These are phyloP conservation scores for Euproctis similis DNA, from an alignment of 2,888 invertebrate genomes.

Conservation along the genomic window DNA sequence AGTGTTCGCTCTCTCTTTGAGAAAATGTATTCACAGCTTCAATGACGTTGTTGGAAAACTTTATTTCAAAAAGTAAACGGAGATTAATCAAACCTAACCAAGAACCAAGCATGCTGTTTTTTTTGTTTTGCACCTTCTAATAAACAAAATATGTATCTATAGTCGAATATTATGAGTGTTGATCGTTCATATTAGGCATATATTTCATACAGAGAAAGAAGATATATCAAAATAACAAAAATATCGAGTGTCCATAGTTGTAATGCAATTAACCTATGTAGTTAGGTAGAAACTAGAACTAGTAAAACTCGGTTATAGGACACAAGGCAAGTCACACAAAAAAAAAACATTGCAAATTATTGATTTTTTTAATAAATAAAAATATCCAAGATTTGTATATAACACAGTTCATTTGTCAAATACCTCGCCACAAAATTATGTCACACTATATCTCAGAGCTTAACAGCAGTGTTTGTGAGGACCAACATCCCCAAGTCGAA, in stretches of 20 bases:
- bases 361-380: too few relatives aligned
- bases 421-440: constrained; percentile 22
- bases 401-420: too few relatives aligned
- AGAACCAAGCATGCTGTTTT: constrained; percentile 8
- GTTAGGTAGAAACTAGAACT: background rate
- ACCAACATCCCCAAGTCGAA: constrained; percentile 35
- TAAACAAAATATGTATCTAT: background rate
- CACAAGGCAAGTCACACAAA: background rate
- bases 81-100: too few relatives aligned
- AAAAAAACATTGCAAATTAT: background rate
- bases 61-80: too few relatives aligned
- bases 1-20: constrained; percentile 10
- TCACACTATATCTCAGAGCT: constrained; percentile 21
- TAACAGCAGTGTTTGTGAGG: constrained; percentile 25
- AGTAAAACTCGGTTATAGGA: background rate
- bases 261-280: background rate
- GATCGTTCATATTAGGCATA: too few relatives aligned
- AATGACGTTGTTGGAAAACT: background rate
- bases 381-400: too few relatives aligned
- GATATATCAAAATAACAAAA: too few relatives aligned
- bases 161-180: too few relatives aligned
- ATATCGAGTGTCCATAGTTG: too few relatives aligned
- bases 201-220: too few relatives aligned
- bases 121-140: background rate
- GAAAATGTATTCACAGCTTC: background rate